These are phyloP conservation scores for Alloplasta piceator DNA, from an alignment of 2,888 invertebrate genomes.

Conservation along the genomic window DNA sequence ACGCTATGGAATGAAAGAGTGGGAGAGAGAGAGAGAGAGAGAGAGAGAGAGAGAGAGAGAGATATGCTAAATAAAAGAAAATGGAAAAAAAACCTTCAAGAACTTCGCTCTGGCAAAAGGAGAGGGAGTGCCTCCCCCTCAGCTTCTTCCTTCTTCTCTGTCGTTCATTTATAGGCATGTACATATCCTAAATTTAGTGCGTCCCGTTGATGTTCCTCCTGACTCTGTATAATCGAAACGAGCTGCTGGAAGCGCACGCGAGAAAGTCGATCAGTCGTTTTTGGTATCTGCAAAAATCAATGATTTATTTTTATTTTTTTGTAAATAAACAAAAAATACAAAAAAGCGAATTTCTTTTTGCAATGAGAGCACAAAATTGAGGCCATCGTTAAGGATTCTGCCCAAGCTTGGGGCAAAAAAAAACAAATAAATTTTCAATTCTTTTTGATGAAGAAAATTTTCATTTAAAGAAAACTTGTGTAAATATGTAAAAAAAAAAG, in stretches of 20 bases:
- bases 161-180: constrained; percentile 80
- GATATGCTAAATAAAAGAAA: constrained; percentile 16
- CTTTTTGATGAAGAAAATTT: too few relatives aligned
- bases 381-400: too few relatives aligned
- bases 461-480: too few relatives aligned
- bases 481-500: too few relatives aligned
- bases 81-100: constrained; percentile 36
- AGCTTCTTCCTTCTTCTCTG: constrained; percentile 19
- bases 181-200: constrained; percentile 80
- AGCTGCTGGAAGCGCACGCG: constrained; percentile 39
- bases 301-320: not conserved
- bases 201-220: constrained; percentile 66
- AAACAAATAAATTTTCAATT: too few relatives aligned
- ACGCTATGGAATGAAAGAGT: constrained; percentile 54
- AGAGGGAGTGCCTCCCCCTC: constrained; percentile 28
- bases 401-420: too few relatives aligned
- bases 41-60: constrained; percentile 42
- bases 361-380: too few relatives aligned
- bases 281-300: not conserved
- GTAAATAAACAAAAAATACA: not conserved
- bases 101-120: constrained; percentile 42
- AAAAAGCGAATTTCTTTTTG: too few relatives aligned
- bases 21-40: not conserved
- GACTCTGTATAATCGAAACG: constrained; percentile 54
- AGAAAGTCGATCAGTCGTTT: constrained; percentile 39